Base-by-base conservation (phyloP, 2,113 vertebrate species). In the Erinaceus europaeus region DNA sequence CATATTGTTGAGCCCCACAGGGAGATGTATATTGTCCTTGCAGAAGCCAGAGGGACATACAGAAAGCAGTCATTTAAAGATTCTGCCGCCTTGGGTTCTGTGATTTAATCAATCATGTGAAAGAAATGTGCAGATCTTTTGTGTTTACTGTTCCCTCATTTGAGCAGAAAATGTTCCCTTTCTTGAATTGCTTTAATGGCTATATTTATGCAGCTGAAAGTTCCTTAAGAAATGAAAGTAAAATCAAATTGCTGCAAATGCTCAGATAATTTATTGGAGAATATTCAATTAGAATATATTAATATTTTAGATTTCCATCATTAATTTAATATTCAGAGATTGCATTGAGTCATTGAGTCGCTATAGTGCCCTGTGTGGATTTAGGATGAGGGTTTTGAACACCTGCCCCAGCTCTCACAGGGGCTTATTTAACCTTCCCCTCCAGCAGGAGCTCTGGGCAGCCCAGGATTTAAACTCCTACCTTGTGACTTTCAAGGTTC, bases 241-340 rank as follows among this genome's bases (percentile, higher is more conserved):
- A 96, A 96, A 96, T 96, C 96, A 96, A 96, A 97, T 96, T 95
- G 95, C 96, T 94, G 97, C 98, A 97, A 98, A 98, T 95, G 97
- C 97, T 96, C 96, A 96, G 97, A 97, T 98, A 98, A 98, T 98
- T 98, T 98, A 98, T 97, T 95, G 64, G 97, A 97, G 98, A 97
- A 97, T 96, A 96, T 96, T 98, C 98, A 97, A 98, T 98, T 98
- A 98, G 97, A 97, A 97, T 97, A 96, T 96, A 97, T 98, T 98
- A 97, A 97, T 98, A 97, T 98, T 98, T 97, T 98, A 98, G 97
- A 98, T 97, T 97, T 95, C 95, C 96, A 96, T 96, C 96, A 97
- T 97, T 97, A 95, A 97, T 97, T 97, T 97, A 97, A 97, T 98
- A 98, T 98, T 98, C 97, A 97, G 97, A 97, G 97, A 98, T 97